Conservation (phyloP, 2,888 invertebrate genomes). For the Drosophila mercatorum region DNA sequence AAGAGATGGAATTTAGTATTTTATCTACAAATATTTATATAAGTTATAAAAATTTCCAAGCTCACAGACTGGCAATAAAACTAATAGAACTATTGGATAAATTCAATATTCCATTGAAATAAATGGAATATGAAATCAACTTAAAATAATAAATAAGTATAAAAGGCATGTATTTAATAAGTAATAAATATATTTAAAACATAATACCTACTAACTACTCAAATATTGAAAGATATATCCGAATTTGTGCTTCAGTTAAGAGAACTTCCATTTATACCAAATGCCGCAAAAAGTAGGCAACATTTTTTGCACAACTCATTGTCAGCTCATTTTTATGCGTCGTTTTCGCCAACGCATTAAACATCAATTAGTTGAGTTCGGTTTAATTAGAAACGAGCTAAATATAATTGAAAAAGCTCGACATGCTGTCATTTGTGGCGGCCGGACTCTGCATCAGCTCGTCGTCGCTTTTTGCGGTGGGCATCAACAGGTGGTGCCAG, state of each 20-base stretch:
- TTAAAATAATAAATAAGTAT: no score
- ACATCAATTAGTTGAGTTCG: slow-evolving; percentile 44
- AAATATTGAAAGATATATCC: neutral
- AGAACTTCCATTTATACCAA: slow-evolving; percentile 3
- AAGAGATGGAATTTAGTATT: no score
- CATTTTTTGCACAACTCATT: slow-evolving; percentile 21
- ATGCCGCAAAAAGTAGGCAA: slow-evolving; percentile 24
- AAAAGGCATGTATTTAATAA: no score
- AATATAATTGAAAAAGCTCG: slow-evolving; percentile 63
- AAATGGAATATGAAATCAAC: no score
- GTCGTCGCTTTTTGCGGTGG: slow-evolving; percentile 3
- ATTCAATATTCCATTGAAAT: no score
- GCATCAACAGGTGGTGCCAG: slow-evolving; percentile 59
- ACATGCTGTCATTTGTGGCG: slow-evolving; percentile 30
- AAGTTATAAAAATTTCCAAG: no score
- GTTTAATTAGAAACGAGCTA: slow-evolving; percentile 58
- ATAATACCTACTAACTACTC: no score
- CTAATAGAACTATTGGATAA: no score
- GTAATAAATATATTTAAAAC: no score
- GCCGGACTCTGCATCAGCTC: slow-evolving; percentile 24
- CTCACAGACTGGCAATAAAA: no score
- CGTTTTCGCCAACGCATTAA: slow-evolving; percentile 19
- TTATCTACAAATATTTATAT: no score
- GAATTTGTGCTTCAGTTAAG: neutral
- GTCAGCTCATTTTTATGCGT: slow-evolving; percentile 21